Evolutionary conservation across 2,888 invertebrate genomes (phyloP).

Genomic region (Taenaris catops): DNA sequence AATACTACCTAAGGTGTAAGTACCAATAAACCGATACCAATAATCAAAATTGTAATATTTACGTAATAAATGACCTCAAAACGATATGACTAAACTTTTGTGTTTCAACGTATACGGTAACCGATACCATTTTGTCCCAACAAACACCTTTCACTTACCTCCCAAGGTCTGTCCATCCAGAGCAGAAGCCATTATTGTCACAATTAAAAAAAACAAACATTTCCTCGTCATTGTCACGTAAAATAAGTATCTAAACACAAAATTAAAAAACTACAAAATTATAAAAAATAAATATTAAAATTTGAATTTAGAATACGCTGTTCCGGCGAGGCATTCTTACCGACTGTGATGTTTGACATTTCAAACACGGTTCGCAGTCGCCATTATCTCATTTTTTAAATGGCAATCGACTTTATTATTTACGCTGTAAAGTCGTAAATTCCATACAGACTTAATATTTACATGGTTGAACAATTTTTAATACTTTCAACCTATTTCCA

Average conservation of each 20-base stretch:
- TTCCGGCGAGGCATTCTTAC: constrained; percentile 38
- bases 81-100: constrained; percentile 8
- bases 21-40: too few species aligned
- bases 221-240: constrained; percentile 38
- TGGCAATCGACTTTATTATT: constrained; percentile 20
- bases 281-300: constrained; percentile 21
- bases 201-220: constrained; percentile 39
- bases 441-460: background rate
- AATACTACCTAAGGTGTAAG: too few species aligned
- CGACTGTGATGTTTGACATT: constrained; percentile 42
- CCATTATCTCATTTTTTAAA: constrained; percentile 19
- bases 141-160: constrained; percentile 69
- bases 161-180: constrained; percentile 62
- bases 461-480: constrained; percentile 31
- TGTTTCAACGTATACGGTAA: background rate
- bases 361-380: constrained; percentile 35
- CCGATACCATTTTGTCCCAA: constrained; percentile 1
- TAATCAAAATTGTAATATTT: too few species aligned
- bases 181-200: constrained; percentile 40
- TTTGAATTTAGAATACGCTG: constrained; percentile 38
- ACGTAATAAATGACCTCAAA: constrained; percentile 6
- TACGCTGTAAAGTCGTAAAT: constrained; percentile 2
- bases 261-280: constrained; percentile 10
- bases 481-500: constrained; percentile 4
- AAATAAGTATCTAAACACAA: background rate